A percentile compares a stretch with the other conserved stretches of the same genome.
Evolutionary conservation across 2,797 vertebrate species (phyloP).

Genomic region (Premnoplex brunnescens): DNA sequence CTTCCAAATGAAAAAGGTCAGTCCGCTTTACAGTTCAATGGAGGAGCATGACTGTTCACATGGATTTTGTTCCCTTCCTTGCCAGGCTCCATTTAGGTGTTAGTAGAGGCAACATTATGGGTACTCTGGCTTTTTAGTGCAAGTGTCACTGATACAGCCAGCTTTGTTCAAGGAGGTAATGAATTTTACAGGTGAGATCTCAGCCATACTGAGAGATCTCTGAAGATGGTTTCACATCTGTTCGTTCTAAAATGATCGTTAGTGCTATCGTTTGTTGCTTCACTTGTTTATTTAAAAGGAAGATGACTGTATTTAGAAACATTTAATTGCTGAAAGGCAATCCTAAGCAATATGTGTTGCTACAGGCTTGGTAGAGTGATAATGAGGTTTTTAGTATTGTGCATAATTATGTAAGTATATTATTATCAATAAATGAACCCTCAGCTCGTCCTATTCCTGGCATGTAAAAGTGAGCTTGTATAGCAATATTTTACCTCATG

Average conservation of each 20-base stretch:
- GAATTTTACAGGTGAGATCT: background rate
- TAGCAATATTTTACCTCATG: constrained; percentile 1
- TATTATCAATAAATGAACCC: constrained; percentile 37
- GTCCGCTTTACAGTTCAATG: background rate
- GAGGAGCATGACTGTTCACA: background rate
- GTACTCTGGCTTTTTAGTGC: background rate
- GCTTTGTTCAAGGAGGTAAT: background rate
- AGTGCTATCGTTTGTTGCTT: background rate
- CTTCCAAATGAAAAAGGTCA: background rate
- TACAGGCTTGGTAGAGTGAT: background rate
- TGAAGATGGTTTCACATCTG: background rate
- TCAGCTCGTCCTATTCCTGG: background rate
- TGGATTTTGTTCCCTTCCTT: background rate
- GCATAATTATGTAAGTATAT: constrained; percentile 43
- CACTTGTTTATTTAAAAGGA: constrained; percentile 5
- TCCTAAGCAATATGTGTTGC: background rate
- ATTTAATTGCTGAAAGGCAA: background rate
- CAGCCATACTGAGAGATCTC: background rate
- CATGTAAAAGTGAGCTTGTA: background rate
- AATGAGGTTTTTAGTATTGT: constrained; percentile 52
- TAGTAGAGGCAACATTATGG: background rate
- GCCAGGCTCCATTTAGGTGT: background rate
- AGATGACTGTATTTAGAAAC: constrained; percentile 7
- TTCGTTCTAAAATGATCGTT: background rate
- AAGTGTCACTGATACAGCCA: background rate